Conservation (phyloP, 1,140 invertebrate species). For the Zaprionus davidi region DNA sequence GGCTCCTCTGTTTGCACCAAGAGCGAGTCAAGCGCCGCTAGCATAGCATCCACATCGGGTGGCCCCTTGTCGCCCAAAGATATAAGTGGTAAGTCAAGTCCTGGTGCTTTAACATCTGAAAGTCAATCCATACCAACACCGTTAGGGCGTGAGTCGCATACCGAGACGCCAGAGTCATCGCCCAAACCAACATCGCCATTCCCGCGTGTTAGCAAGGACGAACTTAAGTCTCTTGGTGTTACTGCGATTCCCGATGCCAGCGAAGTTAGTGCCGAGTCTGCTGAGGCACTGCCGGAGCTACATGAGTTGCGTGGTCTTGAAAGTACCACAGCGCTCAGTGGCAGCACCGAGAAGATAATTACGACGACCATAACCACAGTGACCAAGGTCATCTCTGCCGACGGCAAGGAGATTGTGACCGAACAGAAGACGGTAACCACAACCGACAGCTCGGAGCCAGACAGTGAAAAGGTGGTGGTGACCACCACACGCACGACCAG, state of each 20-base stretch:
- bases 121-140: constrained; percentile 84
- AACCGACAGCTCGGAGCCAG: constrained; percentile 79
- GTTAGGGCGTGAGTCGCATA: constrained; percentile 74
- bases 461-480: constrained; percentile 77
- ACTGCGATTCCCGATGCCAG: constrained; percentile 21
- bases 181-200: constrained; percentile 83
- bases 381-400: constrained; percentile 79
- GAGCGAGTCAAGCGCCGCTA: constrained; percentile 62
- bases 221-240: constrained; percentile 59
- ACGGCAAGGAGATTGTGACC: constrained; percentile 82
- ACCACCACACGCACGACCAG: constrained; percentile 82
- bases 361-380: constrained; percentile 83
- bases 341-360: constrained; percentile 81
- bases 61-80: constrained; percentile 80
- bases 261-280: constrained; percentile 20
- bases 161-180: constrained; percentile 81
- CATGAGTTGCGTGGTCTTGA: constrained; percentile 76
- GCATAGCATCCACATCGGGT: constrained; percentile 69
- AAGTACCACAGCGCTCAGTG: constrained; percentile 71
- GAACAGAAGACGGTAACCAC: constrained; percentile 82
- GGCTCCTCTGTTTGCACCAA: constrained; percentile 28
- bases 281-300: constrained; percentile 61
- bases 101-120: constrained; percentile 78
- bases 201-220: constrained; percentile 79
- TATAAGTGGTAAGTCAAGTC: constrained; percentile 82